Percentiles rank a stretch among this genome's conserved stretches.
Evolutionary conservation across 2,888 invertebrate genomes (phyloP).

Genomic region (Dicyrtoma fusca): DNA sequence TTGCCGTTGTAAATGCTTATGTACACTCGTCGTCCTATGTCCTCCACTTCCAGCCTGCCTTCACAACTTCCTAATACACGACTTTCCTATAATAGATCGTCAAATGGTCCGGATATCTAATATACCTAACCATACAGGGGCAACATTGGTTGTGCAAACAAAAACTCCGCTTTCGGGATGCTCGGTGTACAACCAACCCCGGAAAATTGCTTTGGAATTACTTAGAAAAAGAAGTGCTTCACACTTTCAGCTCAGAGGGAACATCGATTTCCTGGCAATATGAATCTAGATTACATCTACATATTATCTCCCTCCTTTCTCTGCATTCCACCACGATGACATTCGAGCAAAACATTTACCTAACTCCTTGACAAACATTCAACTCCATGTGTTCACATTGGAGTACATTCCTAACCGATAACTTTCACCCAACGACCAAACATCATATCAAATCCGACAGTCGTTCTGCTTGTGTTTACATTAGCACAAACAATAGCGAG

Average conservation of each 20-base stretch:
- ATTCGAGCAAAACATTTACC: background rate
- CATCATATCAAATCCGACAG: no score
- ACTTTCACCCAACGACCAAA: no score
- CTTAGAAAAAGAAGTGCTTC: slow-evolving; percentile 7
- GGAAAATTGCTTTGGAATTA: slow-evolving; percentile 12
- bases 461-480: no score
- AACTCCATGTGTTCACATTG: slow-evolving; percentile 8
- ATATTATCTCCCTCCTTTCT: background rate
- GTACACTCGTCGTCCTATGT: background rate
- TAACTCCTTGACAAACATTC: slow-evolving; percentile 11
- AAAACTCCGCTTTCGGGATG: background rate
- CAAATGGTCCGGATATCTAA: background rate
- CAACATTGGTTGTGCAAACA: slow-evolving; percentile 7
- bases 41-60: background rate
- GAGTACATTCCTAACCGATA: no score
- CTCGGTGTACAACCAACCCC: background rate
- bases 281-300: slow-evolving; percentile 15
- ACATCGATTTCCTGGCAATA: slow-evolving; percentile 19
- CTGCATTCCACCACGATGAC: slow-evolving; percentile 2
- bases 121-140: background rate
- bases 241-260: slow-evolving; percentile 3
- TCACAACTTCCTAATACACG: background rate
- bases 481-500: no score
- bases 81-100: slow-evolving; percentile 14
- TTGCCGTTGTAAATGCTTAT: no score